A percentile compares a stretch with the other conserved stretches of the same genome.
Evolutionary conservation across 92 coral and sea anemone genomes (phyloP).

Genomic region (Nematostella vectensis): DNA sequence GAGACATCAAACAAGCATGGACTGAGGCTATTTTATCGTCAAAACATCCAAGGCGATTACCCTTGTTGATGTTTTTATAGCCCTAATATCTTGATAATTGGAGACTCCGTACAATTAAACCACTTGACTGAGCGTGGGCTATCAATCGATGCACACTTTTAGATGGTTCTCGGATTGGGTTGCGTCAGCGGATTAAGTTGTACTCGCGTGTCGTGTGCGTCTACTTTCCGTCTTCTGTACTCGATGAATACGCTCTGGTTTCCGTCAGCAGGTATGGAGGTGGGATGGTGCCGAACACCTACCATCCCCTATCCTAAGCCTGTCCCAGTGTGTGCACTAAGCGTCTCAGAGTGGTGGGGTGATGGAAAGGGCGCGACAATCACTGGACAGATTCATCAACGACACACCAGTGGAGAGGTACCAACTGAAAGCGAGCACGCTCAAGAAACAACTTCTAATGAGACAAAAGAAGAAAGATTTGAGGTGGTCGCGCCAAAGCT

Average conservation of each 20-base stretch:
- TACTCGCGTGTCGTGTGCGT: neutral
- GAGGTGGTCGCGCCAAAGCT: too few species aligned
- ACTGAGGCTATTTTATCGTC: neutral
- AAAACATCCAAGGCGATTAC: neutral
- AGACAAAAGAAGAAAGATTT: too few species aligned
- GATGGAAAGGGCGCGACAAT: too few species aligned
- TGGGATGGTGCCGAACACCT: too few species aligned
- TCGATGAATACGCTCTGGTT: neutral
- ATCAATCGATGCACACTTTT: neutral
- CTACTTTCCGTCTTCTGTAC: neutral
- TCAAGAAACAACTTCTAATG: too few species aligned
- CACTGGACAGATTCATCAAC: too few species aligned
- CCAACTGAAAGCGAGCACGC: too few species aligned
- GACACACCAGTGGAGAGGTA: too few species aligned
- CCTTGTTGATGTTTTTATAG: conserved; percentile 8
- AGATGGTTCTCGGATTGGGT: conserved; percentile 1
- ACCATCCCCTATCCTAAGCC: conserved; percentile 2
- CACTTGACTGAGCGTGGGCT: conserved; percentile 1
- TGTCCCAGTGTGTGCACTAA: conserved; percentile 7
- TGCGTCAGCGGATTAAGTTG: neutral
- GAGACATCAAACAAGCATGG: neutral
- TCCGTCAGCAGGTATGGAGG: too few species aligned
- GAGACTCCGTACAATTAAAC: neutral
- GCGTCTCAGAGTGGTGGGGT: conserved; percentile 3
- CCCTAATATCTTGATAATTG: neutral